Conservation (phyloP, 2,113 vertebrate species). For the Climacteris rufus region DNA sequence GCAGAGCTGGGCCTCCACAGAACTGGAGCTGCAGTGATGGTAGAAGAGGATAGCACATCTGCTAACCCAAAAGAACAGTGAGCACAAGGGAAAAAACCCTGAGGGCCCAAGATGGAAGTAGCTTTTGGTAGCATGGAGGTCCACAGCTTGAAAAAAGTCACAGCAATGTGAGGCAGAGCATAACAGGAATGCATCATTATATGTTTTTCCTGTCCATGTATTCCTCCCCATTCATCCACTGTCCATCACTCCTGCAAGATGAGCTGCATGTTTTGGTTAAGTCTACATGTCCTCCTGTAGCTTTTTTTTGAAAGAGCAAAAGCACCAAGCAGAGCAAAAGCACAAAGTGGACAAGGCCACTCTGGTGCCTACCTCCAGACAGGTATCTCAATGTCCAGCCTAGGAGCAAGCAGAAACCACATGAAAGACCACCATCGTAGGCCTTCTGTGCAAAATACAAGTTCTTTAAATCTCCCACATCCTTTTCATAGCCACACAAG, state of each 20-base stretch:
- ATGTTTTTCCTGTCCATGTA: background rate
- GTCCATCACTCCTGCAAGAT: background rate
- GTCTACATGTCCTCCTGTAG: background rate
- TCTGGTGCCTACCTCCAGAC: background rate
- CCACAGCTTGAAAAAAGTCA: background rate
- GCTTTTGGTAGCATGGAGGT: background rate
- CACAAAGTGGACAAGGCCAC: background rate
- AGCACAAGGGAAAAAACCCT: background rate
- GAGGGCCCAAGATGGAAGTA: background rate
- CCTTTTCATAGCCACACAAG: background rate
- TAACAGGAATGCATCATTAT: background rate
- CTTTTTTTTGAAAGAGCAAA: background rate
- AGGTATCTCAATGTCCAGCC: background rate
- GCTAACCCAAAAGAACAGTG: background rate
- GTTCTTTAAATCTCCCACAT: background rate
- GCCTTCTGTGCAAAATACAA: background rate
- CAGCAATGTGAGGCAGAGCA: fast-evolving
- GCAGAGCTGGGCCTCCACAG: background rate
- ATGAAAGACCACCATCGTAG: background rate
- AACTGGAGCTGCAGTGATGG: background rate
- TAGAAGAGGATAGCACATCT: background rate
- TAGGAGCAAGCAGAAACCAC: background rate
- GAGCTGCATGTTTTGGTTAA: background rate
- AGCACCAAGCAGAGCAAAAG: background rate
- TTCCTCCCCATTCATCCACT: background rate